Evolutionary conservation across 2,888 invertebrate genomes (phyloP), one percentile per base, ranked within the genome.

Genomic region (Lithosia quadra): DNA sequence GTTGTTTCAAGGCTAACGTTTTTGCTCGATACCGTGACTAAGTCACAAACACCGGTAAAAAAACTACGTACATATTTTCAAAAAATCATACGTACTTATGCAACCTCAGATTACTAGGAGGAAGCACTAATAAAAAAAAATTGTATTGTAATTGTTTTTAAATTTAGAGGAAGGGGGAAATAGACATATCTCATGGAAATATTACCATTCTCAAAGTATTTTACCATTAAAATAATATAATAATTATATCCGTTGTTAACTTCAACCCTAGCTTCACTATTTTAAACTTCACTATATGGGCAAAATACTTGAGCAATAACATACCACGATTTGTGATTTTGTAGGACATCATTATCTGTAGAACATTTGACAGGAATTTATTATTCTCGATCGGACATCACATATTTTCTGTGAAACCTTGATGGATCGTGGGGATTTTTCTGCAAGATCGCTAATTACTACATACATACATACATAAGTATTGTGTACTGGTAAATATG

Each of bases 11-110:
- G 93, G 93, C 83, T 89, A 86, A 63, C 60, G 78, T 93, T 93
- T 93, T 93, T 93, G 92, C 89, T 76, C 70, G 80, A 55, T 39
- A 60, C 61, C 70, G 64, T 93, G 91, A 93, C 92, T 93, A 90
- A 92, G 83, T 63, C 71, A 53, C 67, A 62, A 65, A 58, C 76
- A 65, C 63, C 65, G 34, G 69, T 71, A 58, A 78, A 74, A 76
- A 80, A 79, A 72, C 57, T 68, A 67, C 59, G 67, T 72, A 71
- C 65, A 62, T 62, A 73, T 71, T 72, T 39, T 73, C 71, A 63
- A 78, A 79, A 81, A 72, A 22, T 24, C 2, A 11, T 56, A 56
- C 55, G 5, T 56, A 56, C 24, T 11, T 56, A 13, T 56, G 55
- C 24, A 22, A 56, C 22, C 49, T 49, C 49, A 49, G n/a, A 49